Evolutionary conservation across 2,113 vertebrate species (phyloP).

Genomic region (Malurus alboscapulatus): DNA sequence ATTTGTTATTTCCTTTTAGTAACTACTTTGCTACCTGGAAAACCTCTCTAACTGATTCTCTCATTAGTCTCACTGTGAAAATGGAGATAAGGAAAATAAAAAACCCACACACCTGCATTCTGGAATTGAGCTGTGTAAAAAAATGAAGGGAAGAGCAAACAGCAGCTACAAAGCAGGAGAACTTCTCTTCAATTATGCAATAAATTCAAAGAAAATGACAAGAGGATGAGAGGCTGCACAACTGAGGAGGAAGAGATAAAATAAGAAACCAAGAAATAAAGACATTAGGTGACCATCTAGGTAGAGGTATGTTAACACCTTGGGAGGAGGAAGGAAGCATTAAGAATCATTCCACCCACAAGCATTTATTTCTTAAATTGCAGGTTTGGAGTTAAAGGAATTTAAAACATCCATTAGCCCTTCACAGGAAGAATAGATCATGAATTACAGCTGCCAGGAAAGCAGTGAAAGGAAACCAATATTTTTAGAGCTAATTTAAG

Average conservation of each 20-base stretch:
- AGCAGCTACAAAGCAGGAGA: conserved; percentile 34
- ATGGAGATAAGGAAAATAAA: conserved; percentile 24
- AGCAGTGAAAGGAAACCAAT: not conserved
- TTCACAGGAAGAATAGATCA: not conserved
- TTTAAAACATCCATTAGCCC: conserved; percentile 32
- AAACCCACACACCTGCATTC: not conserved
- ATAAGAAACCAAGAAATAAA: conserved; percentile 55
- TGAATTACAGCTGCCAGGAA: not conserved
- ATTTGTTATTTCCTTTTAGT: not conserved
- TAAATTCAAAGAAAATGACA: conserved; percentile 59
- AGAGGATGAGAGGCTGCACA: not conserved
- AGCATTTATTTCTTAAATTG: conserved; percentile 53
- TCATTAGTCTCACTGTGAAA: conserved; percentile 37
- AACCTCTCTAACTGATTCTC: not conserved
- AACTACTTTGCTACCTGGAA: not conserved
- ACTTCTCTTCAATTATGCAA: conserved; percentile 39
- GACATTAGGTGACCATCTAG: conserved; percentile 31
- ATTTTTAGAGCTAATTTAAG: not conserved
- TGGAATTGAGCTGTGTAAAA: conserved; percentile 45
- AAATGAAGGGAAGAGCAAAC: not conserved
- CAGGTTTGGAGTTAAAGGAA: conserved; percentile 58
- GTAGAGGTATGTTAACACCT: conserved; percentile 6
- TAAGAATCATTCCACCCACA: conserved; percentile 11
- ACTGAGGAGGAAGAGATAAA: conserved; percentile 23
- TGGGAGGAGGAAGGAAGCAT: conserved; percentile 46